A percentile compares a stretch with the other conserved stretches of the same genome.
Evolutionary conservation across 2,888 invertebrate genomes (phyloP).

Genomic region (Lasioglossum morio): DNA sequence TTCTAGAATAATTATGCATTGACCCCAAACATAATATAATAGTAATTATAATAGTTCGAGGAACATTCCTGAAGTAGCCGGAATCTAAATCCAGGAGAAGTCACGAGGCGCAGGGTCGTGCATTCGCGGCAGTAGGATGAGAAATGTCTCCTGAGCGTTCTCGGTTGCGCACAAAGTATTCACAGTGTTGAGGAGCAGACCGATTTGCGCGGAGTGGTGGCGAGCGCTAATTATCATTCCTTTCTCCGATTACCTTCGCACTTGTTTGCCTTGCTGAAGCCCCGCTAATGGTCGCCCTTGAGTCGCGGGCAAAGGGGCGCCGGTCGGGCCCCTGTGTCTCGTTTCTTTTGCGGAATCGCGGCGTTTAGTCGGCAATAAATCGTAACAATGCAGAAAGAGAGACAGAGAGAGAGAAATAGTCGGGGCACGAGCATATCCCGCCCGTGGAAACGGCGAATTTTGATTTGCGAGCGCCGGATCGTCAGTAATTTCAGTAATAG

Average conservation of each 20-base stretch:
- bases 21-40: not conserved
- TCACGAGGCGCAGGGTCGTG: not conserved
- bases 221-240: slow-evolving; percentile 56
- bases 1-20: not conserved
- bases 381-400: slow-evolving; percentile 59
- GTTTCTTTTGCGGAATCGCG: slow-evolving; percentile 57
- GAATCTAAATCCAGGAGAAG: not conserved
- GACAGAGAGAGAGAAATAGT: slow-evolving; percentile 10
- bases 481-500: slow-evolving; percentile 84
- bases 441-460: slow-evolving; percentile 79
- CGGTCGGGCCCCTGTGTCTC: slow-evolving; percentile 26
- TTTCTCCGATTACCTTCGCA: slow-evolving; percentile 51
- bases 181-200: not conserved
- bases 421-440: slow-evolving; percentile 47
- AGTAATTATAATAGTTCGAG: not conserved
- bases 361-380: slow-evolving; percentile 72
- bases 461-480: slow-evolving; percentile 83
- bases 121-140: not conserved
- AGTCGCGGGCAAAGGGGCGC: slow-evolving; percentile 33
- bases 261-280: slow-evolving; percentile 53
- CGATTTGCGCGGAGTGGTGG: slow-evolving; percentile 22
- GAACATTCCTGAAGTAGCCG: not conserved
- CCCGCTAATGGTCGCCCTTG: slow-evolving; percentile 47
- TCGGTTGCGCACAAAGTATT: slow-evolving; percentile 1
- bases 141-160: slow-evolving; percentile 1